A percentile compares a stretch with the other conserved stretches of the same genome.
phyloP scores from a whole-genome alignment of 53 echinoderm and acorn worm genomes.

The Astropecten irregularis region DNA sequence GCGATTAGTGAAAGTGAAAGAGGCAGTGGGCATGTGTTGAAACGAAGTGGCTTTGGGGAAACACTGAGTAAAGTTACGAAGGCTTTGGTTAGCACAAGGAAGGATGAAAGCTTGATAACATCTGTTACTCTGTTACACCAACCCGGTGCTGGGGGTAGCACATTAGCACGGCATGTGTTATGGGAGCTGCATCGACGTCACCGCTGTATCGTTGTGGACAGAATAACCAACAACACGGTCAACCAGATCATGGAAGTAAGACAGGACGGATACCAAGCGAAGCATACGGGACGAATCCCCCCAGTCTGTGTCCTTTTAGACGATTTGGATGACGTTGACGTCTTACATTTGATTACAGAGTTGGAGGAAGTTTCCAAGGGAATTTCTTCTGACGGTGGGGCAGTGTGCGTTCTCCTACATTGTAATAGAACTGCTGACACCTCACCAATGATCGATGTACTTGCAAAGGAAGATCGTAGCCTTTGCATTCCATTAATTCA shows the following conservation, averaged over 20 bases:
- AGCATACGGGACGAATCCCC: background rate
- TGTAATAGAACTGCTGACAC: slow-evolving; percentile 42
- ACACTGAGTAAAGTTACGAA: slow-evolving; percentile 5
- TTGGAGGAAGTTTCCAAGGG: slow-evolving; percentile 18
- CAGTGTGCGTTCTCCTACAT: slow-evolving; percentile 60
- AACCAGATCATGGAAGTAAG: slow-evolving; percentile 62
- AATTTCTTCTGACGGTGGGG: background rate
- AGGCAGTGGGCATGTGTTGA: slow-evolving; percentile 69
- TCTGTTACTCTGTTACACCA: slow-evolving; percentile 75
- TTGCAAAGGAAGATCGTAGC: background rate
- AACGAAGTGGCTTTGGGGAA: slow-evolving; percentile 29
- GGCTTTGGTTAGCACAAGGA: background rate
- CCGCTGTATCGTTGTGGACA: slow-evolving; percentile 69
- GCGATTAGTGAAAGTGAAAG: slow-evolving; percentile 37
- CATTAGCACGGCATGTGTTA: slow-evolving; percentile 66
- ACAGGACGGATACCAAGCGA: slow-evolving; percentile 45
- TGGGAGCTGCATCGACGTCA: slow-evolving; percentile 69
- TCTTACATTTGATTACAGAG: slow-evolving; percentile 37
- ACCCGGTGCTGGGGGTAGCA: slow-evolving; percentile 83
- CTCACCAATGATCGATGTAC: background rate
- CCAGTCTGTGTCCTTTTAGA: slow-evolving; percentile 59
- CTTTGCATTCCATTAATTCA: slow-evolving; percentile 29
- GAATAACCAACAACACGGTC: slow-evolving; percentile 63
- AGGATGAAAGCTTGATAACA: background rate
- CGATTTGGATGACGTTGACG: slow-evolving; percentile 54